Evolutionary conservation across 2,113 vertebrate species (phyloP).

Genomic region (Deroptyus accipitrinus): DNA sequence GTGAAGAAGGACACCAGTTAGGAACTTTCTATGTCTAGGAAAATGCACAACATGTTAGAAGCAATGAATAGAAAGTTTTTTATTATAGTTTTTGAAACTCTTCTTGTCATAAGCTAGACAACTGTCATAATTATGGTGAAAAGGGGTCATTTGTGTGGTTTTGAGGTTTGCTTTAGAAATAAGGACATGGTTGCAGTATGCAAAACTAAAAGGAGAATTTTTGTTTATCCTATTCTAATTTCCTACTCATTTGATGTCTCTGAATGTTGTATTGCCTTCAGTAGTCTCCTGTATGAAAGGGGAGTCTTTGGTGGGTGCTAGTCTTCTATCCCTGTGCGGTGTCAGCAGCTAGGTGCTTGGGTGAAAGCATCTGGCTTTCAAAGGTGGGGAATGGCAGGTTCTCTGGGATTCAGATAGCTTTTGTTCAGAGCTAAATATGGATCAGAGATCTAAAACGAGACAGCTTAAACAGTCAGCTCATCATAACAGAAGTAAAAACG

Average conservation of each 20-base stretch:
- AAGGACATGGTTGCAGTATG: background rate
- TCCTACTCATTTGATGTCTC: background rate
- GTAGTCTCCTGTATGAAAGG: background rate
- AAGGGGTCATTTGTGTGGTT: background rate
- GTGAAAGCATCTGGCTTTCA: background rate
- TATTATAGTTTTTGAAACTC: background rate
- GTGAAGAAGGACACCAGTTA: background rate
- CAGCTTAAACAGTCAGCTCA: background rate
- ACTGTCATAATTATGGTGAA: background rate
- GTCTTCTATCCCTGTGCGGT: background rate
- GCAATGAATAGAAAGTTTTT: background rate
- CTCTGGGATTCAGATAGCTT: background rate
- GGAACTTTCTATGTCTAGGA: background rate
- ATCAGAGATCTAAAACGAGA: background rate
- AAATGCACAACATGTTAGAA: background rate
- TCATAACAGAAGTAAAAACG: background rate
- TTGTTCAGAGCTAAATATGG: background rate
- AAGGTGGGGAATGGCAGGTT: background rate
- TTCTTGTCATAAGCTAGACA: background rate
- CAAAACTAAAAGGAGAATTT: background rate
- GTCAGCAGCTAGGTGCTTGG: background rate
- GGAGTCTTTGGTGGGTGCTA: background rate
- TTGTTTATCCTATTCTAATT: background rate
- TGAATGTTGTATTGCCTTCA: background rate
- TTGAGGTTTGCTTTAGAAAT: background rate